Evolutionary conservation across 2,888 invertebrate species (phyloP).

Genomic region (Ischnura elegans): DNA sequence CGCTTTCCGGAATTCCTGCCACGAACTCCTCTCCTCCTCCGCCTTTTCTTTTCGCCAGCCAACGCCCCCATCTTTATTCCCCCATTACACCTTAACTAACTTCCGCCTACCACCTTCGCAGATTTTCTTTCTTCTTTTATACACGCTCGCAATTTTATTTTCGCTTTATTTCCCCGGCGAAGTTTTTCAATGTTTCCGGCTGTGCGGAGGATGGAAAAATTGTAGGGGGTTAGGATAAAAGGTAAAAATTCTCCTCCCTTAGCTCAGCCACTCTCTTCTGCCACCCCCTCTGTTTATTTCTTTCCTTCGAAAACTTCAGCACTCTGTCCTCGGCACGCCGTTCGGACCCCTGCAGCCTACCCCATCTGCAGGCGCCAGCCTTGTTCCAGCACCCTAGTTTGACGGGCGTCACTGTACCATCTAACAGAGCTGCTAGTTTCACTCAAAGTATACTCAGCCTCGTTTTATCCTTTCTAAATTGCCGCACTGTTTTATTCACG

Average conservation of each 20-base stretch:
- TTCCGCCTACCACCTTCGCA: conserved; percentile 2
- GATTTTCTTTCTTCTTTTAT: neutral
- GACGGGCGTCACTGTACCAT: too few relatives aligned
- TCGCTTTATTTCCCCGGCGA: neutral
- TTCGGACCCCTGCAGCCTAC: neutral
- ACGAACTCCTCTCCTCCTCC: neutral
- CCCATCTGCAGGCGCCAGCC: neutral
- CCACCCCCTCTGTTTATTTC: neutral
- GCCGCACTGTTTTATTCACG: too few relatives aligned
- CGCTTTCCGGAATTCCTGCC: neutral
- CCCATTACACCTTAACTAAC: conserved; percentile 23
- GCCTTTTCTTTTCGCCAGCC: neutral
- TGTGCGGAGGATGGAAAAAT: neutral
- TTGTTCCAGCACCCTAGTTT: neutral
- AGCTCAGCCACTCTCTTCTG: neutral
- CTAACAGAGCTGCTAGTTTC: too few relatives aligned
- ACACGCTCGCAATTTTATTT: too few relatives aligned
- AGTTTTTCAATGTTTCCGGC: conserved; percentile 20
- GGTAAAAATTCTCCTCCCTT: neutral
- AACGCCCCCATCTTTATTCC: conserved; percentile 10
- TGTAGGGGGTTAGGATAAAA: neutral
- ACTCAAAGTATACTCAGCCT: too few relatives aligned
- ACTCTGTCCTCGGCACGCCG: neutral
- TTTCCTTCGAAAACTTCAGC: neutral
- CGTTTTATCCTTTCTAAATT: too few relatives aligned